A percentile compares a stretch with the other conserved stretches of the same genome.
Evolutionary conservation across 2,797 vertebrate species (phyloP).

Genomic region (Melanogrammus aeglefinus): DNA sequence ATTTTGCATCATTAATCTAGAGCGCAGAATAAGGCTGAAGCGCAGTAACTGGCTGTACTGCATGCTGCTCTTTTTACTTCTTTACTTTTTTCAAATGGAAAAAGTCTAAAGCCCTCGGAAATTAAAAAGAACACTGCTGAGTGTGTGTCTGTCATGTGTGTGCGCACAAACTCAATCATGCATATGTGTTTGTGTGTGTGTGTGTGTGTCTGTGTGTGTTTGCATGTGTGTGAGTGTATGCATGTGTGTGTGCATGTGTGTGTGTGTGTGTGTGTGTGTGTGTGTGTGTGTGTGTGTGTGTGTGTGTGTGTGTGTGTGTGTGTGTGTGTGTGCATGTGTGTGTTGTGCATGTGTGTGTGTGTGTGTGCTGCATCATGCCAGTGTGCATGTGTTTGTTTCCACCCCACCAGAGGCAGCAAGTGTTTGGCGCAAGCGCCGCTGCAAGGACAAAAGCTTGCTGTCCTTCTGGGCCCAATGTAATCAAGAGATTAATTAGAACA

Average conservation of each 20-base stretch:
- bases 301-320: too few relatives aligned
- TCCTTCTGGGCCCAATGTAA: slow-evolving; percentile 61
- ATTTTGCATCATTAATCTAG: too few relatives aligned
- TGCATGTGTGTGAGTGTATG: too few relatives aligned
- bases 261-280: too few relatives aligned
- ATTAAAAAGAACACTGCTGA: not conserved
- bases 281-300: too few relatives aligned
- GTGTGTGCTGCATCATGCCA: not conserved
- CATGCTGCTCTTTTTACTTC: not conserved
- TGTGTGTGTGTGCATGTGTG: not conserved
- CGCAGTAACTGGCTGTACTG: not conserved
- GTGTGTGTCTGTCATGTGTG: too few relatives aligned
- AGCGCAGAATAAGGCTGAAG: not conserved
- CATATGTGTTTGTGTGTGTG: too few relatives aligned
- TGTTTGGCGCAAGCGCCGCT: slow-evolving; percentile 29
- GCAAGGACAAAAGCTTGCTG: slow-evolving; percentile 43
- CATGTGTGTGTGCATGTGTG: too few relatives aligned
- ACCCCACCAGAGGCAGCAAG: slow-evolving; percentile 25
- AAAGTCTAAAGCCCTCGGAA: not conserved
- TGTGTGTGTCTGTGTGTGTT: too few relatives aligned
- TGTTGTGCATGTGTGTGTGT: not conserved
- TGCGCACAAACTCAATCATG: too few relatives aligned
- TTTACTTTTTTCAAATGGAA: not conserved
- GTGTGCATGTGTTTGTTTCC: not conserved
- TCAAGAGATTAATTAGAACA: slow-evolving; percentile 64